A percentile compares a stretch with the other conserved stretches of the same genome.
phyloP scores from a whole-genome alignment of 2,888 invertebrate species.

The Andrena trimmerana region DNA sequence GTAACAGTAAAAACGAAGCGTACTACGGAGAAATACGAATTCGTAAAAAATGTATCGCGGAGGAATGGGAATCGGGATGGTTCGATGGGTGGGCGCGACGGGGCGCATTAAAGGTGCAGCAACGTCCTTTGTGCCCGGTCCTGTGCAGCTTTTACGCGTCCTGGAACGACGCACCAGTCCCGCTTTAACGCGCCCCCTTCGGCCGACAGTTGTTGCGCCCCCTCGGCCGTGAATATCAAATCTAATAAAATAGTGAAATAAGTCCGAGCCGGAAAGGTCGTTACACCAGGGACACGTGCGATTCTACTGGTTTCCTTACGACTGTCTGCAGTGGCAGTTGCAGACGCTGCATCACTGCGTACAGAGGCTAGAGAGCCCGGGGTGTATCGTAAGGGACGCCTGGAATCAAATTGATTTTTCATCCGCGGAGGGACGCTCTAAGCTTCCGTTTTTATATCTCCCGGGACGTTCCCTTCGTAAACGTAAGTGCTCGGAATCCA shows the following conservation, averaged over 20 bases:
- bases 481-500: too few species aligned
- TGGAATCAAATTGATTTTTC: neutral
- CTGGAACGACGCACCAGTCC: slow-evolving; percentile 8
- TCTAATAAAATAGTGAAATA: slow-evolving; percentile 76
- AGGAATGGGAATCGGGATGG: neutral
- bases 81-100: slow-evolving; percentile 47
- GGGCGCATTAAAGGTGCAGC: slow-evolving; percentile 61
- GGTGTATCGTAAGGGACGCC: neutral
- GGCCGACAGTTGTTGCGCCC: slow-evolving; percentile 32
- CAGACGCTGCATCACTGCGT: slow-evolving; percentile 5
- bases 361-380: neutral
- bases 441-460: neutral
- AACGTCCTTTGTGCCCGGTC: neutral
- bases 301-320: slow-evolving; percentile 46
- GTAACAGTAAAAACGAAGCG: too few species aligned
- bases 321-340: slow-evolving; percentile 40
- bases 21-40: too few species aligned
- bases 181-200: slow-evolving; percentile 54
- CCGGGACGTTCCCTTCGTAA: neutral
- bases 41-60: neutral
- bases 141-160: slow-evolving; percentile 23
- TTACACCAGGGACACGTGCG: slow-evolving; percentile 44
- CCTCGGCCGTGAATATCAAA: slow-evolving; percentile 66
- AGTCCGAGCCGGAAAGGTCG: slow-evolving; percentile 48
- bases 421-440: neutral